These are phyloP conservation scores for Cremastobaeus sp. DNA, from an alignment of 2,888 invertebrate species.

Conservation along the genomic window DNA sequence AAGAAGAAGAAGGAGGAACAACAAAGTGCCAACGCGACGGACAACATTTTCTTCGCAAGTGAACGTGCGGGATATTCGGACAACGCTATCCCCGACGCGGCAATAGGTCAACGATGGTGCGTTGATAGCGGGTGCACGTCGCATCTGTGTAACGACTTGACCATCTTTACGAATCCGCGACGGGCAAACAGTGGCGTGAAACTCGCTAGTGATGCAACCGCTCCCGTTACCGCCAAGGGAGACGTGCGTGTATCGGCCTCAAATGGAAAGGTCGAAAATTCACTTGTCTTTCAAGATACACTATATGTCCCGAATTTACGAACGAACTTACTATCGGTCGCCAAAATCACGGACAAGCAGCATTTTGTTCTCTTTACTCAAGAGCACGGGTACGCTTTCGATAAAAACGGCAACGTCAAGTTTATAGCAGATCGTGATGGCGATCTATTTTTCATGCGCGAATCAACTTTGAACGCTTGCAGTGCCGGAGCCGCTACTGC, in stretches of 20 bases:
- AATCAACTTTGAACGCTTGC: background rate
- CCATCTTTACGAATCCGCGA: background rate
- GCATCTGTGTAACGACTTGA: constrained; percentile 18
- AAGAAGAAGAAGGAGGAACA: constrained; percentile 1
- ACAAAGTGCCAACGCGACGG: background rate
- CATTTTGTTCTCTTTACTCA: constrained; percentile 44
- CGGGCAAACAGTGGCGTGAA: constrained; percentile 15
- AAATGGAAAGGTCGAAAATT: background rate
- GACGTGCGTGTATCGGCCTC: constrained; percentile 22
- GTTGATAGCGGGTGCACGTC: constrained; percentile 27
- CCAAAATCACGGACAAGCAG: constrained; percentile 55
- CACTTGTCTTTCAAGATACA: constrained; percentile 28
- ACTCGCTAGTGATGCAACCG: constrained; percentile 25
- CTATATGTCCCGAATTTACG: constrained; percentile 59
- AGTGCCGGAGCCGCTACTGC: background rate
- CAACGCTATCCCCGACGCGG: background rate
- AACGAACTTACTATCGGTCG: constrained; percentile 60
- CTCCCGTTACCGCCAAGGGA: constrained; percentile 36
- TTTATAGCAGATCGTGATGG: constrained; percentile 23
- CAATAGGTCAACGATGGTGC: constrained; percentile 4
- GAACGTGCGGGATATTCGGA: background rate
- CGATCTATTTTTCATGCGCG: constrained; percentile 8
- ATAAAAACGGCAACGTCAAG: constrained; percentile 11
- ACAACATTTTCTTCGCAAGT: constrained; percentile 4
- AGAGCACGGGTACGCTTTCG: constrained; percentile 27